phyloP scores from a whole-genome alignment of 2,888 invertebrate genomes.

The Ctenicera cuprea region DNA sequence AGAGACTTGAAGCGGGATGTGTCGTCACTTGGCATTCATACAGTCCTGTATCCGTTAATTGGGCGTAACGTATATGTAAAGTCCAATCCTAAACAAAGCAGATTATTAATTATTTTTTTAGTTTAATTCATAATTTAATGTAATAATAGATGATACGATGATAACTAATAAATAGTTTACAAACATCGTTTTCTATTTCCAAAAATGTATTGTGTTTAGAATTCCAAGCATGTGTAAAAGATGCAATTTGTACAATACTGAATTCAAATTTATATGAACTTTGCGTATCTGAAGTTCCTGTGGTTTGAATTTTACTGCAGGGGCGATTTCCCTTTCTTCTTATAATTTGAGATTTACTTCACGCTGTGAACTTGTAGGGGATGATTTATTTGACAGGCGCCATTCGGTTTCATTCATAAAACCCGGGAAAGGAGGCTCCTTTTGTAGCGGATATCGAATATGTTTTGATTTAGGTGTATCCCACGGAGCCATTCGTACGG shows the following conservation, averaged over 20 bases:
- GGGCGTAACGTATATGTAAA: conserved; percentile 78
- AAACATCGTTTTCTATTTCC: no score
- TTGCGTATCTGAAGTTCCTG: no score
- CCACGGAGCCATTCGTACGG: background rate
- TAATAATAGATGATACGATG: no score
- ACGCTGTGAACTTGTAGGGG: conserved; percentile 6
- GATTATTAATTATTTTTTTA: background rate
- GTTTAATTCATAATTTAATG: background rate
- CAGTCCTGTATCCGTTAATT: conserved; percentile 78
- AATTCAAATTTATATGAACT: background rate
- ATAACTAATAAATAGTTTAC: no score
- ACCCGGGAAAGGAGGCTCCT: conserved; percentile 9
- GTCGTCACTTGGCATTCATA: conserved; percentile 83
- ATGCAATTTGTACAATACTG: no score
- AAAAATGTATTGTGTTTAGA: no score
- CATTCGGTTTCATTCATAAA: conserved; percentile 25
- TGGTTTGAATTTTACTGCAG: conserved; percentile 7
- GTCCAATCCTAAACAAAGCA: conserved; percentile 77
- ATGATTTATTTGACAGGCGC: conserved; percentile 34
- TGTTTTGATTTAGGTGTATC: conserved; percentile 15
- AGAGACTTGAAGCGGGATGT: conserved; percentile 80
- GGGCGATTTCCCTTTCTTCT: conserved; percentile 15
- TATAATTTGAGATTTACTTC: conserved; percentile 30
- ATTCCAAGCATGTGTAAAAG: no score
- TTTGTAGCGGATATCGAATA: conserved; percentile 20